Base-by-base conservation (phyloP, 2,888 invertebrate genomes). In the Encarsia formosa region DNA sequence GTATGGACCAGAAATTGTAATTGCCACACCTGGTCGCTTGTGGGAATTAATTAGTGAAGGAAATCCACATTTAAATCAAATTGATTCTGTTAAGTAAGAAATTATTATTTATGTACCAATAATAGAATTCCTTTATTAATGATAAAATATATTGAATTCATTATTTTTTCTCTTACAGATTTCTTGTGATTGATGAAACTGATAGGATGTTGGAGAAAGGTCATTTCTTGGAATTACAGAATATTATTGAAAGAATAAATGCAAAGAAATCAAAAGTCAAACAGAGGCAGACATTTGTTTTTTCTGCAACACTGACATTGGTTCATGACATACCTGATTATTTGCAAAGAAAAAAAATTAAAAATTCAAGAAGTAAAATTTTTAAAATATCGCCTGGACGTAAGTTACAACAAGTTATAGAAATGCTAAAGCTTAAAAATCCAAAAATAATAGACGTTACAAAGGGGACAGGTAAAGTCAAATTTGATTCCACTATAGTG, bases 121-220 rank as follows among this genome's bases (percentile, higher is more conserved):
- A 32, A 18, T 31, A 44, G 24, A 38, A 16, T 46, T 47, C 18
- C 23, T 23, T 26, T 26, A 31, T 19, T 22, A 22, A 34, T 19
- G 13, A 41, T 42, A 16, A n/a, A 23, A 41, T 45, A 16, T 35
- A 9, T 43, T 34, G 16, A 11, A 23, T 9, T 5, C 5, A 42
- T 15, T 38, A 35, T n/a, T 18, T 16, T 45, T 38, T 31, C 41
- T 19, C 19, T 37, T 35, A 15, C 19, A 93, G 92, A 68, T 92
- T 85, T 73, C 77, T 99, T 57, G 96, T 93, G 0, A 91, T 98
- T 61, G 99, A 99, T 74, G 99, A 99, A 78, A 97, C 98, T 0
- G 99, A 99, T 75, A 82, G 99, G 54, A 98, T 99, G 98, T 78
- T 98, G 15, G 98, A 99, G 70, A 86, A 85, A 60, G 94, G 94